These are phyloP conservation scores for Congeria kusceri DNA, from an alignment of 2,888 invertebrate species.

Conservation along the genomic window DNA sequence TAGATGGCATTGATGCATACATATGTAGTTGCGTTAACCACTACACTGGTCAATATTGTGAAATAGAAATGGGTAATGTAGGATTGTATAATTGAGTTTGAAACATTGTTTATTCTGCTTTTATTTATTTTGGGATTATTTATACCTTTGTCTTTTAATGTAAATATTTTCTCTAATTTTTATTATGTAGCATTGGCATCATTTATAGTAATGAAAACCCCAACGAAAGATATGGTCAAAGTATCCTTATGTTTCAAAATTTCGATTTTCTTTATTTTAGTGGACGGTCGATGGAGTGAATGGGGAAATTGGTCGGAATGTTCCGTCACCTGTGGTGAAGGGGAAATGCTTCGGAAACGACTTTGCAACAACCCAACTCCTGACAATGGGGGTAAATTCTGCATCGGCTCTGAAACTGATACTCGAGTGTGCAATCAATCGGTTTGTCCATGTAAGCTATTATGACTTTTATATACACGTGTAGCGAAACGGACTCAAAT, in stretches of 20 bases:
- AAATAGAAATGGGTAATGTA: conserved; percentile 41
- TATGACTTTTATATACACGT: too few relatives aligned
- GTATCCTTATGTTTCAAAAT: too few relatives aligned
- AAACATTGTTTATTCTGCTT: too few relatives aligned
- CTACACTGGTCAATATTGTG: conserved; percentile 48
- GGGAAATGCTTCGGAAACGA: conserved; percentile 18
- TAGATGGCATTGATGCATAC: conserved; percentile 46
- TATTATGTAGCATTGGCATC: too few relatives aligned
- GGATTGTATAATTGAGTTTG: too few relatives aligned
- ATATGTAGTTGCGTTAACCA: conserved; percentile 32
- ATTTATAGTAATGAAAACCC: too few relatives aligned
- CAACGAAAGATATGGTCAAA: too few relatives aligned
- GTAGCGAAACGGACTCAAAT: too few relatives aligned
- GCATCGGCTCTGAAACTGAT: conserved; percentile 16
- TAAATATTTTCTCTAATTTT: too few relatives aligned
- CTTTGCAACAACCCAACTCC: conserved; percentile 44
- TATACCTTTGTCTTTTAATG: too few relatives aligned
- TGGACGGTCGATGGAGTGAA: conserved; percentile 37
- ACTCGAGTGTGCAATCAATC: conserved; percentile 14
- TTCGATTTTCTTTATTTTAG: not conserved
- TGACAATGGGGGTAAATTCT: conserved; percentile 38
- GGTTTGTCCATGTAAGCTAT: conserved; percentile 24
- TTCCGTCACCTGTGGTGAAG: conserved; percentile 38
- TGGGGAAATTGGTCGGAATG: conserved; percentile 56
- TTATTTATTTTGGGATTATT: too few relatives aligned